A percentile compares a stretch with the other conserved stretches of the same genome.
These are phyloP conservation scores for Pelecanoides urinatrix DNA, from an alignment of 2,113 vertebrate species.

Conservation along the genomic window DNA sequence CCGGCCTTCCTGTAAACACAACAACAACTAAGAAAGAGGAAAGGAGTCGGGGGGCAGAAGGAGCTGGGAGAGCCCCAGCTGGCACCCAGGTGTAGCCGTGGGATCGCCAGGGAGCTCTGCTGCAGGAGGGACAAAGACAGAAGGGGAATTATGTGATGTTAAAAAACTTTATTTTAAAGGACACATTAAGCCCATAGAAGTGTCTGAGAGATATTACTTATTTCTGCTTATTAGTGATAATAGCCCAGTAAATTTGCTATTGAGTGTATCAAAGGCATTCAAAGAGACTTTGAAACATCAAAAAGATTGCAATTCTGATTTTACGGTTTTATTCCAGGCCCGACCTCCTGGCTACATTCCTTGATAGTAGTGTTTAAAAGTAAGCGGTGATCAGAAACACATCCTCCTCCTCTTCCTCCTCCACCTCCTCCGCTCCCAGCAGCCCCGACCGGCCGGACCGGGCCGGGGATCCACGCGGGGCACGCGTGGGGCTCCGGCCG, in stretches of 20 bases:
- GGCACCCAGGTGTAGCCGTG: not conserved
- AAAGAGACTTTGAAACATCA: conserved; percentile 58
- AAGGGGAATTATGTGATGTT: not conserved
- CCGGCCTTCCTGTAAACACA: not conserved
- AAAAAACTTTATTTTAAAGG: conserved; percentile 55
- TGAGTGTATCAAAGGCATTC: conserved; percentile 62
- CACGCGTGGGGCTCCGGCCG: not conserved
- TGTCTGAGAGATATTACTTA: conserved; percentile 49
- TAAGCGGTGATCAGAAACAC: not conserved
- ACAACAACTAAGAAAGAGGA: not conserved
- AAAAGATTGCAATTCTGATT: conserved; percentile 58
- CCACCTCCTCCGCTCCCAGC: not conserved
- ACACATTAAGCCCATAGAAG: conserved; percentile 40
- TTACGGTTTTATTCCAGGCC: conserved; percentile 59
- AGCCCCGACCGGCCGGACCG: not conserved
- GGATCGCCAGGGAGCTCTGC: not conserved
- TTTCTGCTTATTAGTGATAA: conserved; percentile 67
- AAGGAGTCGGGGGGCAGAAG: not conserved
- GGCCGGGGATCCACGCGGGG: not conserved
- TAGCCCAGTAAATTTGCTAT: conserved; percentile 52
- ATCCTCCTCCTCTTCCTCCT: not conserved
- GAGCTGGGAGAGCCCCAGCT: not conserved
- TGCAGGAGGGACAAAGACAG: conserved; percentile 9
- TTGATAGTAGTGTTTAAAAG: conserved; percentile 34
- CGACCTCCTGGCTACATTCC: conserved; percentile 49